Evolutionary conservation across 2,888 invertebrate genomes (phyloP), one percentile per base, ranked within the genome.

Genomic region (Cheilosia pagana): DNA sequence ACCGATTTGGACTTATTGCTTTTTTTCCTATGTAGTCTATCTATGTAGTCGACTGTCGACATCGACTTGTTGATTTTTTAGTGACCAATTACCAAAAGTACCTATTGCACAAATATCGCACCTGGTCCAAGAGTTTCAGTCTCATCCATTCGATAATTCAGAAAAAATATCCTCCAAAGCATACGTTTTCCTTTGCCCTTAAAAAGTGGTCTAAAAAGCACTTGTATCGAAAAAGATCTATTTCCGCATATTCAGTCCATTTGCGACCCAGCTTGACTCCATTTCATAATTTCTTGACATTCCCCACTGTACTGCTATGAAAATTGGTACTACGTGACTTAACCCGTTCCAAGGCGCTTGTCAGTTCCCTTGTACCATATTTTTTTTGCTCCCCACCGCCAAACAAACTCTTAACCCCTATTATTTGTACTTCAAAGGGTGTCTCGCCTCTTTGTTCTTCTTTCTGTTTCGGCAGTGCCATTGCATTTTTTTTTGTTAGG

Each of bases 381-480:
- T 28, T 43, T 25, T 45, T 19, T 35, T 53, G 21, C 21, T 31
- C 14, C 53, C 28, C 39, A 62, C 71, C 16, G 65, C 25, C 45
- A 85, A 74, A 67, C n/a, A 85, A 81, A 76, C 39, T 74, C 65
- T 85, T 75, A 60, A 79, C 65, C 81, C 75, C 85, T 59, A 71
- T 81, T 81, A 85, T 81, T 81, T 81, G 81, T 81, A 76, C 85
- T 85, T 85, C 75, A 81, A 85, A 85, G 85, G 67, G 81, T 81
- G 85, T 85, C 85, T 85, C 81, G 85, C 81, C 85, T 81, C 82
- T 82, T 76, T 86, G 85, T 81, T 86, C 70, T 67, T 48, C 60
- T 78, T 67, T 76, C 45, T 76, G 55, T 43, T 72, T 78, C 57
- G 67, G 67, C 59, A 68, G 74, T 81, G 79, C 74, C 72, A 83